Base-by-base conservation (phyloP, 2,113 vertebrate species). In the Antigone vipio region DNA sequence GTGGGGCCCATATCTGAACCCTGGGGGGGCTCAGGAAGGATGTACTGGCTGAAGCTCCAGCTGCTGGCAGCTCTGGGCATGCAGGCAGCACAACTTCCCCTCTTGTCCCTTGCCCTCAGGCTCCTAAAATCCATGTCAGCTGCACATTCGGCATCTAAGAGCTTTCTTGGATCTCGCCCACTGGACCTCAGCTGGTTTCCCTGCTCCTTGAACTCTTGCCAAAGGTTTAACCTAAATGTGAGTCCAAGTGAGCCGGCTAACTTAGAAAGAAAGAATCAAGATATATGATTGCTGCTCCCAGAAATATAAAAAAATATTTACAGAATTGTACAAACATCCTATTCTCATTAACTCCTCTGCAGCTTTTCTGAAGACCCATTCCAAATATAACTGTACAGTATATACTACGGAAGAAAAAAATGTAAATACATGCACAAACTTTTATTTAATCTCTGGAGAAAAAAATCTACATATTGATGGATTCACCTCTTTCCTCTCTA, bases 281-380 rank as follows among this genome's bases (percentile, higher is more conserved):
- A 96, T 80, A 95, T 81, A 95, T 59, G 81, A 94, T 90, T 5
- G 10, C 89, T 93, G 94, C 89, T 97, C 89, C 87, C 93, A 97
- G 90, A 97, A 97, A 97, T 95, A 94, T 81, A 93, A 95, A 96
- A 97, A 91, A 97, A 96, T 97, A 97, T 97, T 97, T 96, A 97
- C 93, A 92, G 91, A 94, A 93, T 95, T 92, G 93, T 95, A 94
- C 94, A 97, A 97, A 97, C 96, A 97, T 97, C 95, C 95, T 95
- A 92, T 88, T 94, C 95, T 97, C 94, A 97, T 97, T 97, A 97
- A 93, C 88, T 94, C 63, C 64, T 92, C 95, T 90, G 91, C 88
- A 92, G 88, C 86, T 92, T 80, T 83, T 89, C 94, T 95, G 87
- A 89, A 95, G 74, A 53, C 29, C 64, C 66, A 73, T 95, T 97